Conservation (phyloP, 2,113 vertebrate species). For the Zonotrichia leucophrys region DNA sequence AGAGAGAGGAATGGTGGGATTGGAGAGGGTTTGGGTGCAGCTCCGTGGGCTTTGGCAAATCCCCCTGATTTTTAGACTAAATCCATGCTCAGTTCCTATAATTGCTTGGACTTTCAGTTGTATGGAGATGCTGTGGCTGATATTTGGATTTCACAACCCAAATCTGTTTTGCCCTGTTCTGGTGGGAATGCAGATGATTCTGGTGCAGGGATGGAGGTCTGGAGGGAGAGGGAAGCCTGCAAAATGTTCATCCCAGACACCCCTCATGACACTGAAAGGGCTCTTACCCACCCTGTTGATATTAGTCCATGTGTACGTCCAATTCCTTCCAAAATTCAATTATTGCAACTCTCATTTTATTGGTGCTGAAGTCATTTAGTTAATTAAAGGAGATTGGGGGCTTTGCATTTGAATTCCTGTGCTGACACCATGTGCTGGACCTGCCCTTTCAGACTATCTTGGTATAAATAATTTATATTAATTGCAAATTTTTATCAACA, state of each 20-base stretch:
- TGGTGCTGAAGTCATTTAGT: background rate
- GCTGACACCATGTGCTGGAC: background rate
- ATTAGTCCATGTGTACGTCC: background rate
- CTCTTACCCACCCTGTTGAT: background rate
- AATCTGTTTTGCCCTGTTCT: background rate
- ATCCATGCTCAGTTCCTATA: background rate
- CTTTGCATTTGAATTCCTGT: background rate
- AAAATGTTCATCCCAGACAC: background rate
- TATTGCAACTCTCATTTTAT: background rate
- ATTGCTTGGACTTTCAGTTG: background rate
- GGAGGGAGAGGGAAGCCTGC: background rate
- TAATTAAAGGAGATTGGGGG: background rate
- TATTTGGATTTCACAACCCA: background rate
- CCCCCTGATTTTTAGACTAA: background rate
- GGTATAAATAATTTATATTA: background rate
- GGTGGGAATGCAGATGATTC: background rate
- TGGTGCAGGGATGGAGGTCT: background rate
- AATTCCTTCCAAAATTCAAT: background rate
- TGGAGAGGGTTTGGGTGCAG: background rate
- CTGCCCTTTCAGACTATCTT: background rate
- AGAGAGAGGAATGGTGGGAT: background rate
- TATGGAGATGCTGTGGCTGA: background rate
- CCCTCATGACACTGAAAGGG: background rate
- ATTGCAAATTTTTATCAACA: conserved; percentile 14
- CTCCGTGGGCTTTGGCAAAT: background rate